phyloP scores from a whole-genome alignment of 2,888 invertebrate genomes.

The Aleiodes alternator region DNA sequence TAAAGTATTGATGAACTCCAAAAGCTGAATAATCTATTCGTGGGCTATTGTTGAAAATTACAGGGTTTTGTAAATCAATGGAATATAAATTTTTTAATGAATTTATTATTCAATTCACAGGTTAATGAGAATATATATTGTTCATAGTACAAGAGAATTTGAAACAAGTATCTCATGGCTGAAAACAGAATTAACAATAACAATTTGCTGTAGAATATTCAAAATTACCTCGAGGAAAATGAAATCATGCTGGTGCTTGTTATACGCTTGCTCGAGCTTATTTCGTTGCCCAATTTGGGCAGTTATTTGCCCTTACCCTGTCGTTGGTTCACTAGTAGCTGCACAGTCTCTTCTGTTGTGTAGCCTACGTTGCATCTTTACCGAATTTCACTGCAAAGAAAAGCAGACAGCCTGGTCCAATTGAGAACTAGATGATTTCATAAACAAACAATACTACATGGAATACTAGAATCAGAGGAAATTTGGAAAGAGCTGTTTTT shows the following conservation, averaged over 20 bases:
- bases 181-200: conserved; percentile 8
- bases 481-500: conserved; percentile 49
- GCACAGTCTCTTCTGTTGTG: conserved; percentile 11
- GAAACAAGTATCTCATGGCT: not conserved
- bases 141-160: not conserved
- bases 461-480: conserved; percentile 40
- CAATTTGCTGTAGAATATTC: not conserved
- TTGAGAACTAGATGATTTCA: conserved; percentile 67
- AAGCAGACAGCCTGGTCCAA: conserved; percentile 60
- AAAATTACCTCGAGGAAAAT: conserved; percentile 1
- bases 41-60: conserved; percentile 6
- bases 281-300: conserved; percentile 25
- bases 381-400: conserved; percentile 57
- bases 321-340: conserved; percentile 7
- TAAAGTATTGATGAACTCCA: conserved; percentile 9
- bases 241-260: conserved; percentile 30
- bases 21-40: conserved; percentile 1
- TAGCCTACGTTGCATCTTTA: conserved; percentile 48
- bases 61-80: not conserved
- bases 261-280: conserved; percentile 39
- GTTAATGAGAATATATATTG: not conserved
- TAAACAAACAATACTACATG: conserved; percentile 63
- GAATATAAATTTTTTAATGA: not conserved
- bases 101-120: too few relatives aligned
- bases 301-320: conserved; percentile 24